Percentiles rank a stretch among this genome's conserved stretches.
Evolutionary conservation across 2,113 vertebrate genomes (phyloP).

Genomic region (Urocolius indicus): DNA sequence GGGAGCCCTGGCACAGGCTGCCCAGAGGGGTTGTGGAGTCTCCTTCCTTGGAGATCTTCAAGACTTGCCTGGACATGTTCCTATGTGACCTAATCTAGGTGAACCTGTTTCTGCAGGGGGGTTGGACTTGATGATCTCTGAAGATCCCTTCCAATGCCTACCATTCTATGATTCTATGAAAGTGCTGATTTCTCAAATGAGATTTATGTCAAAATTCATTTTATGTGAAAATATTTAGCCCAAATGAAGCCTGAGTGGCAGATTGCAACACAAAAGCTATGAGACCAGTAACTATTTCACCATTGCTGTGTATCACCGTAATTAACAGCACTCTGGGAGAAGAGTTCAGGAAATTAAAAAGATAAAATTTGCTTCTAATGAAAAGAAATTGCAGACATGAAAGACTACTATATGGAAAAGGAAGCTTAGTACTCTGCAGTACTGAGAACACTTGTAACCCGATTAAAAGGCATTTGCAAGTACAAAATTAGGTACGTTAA

Average conservation of each 20-base stretch:
- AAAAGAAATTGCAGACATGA: background rate
- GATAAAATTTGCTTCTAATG: constrained; percentile 33
- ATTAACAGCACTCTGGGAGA: background rate
- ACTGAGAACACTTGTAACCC: background rate
- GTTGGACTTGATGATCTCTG: no score
- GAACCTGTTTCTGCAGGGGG: no score
- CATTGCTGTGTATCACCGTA: background rate
- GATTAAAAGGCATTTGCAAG: constrained; percentile 26
- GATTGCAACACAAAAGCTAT: background rate
- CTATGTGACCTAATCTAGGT: no score
- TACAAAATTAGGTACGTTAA: background rate
- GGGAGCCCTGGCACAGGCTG: no score
- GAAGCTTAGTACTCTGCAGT: background rate
- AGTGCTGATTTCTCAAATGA: background rate
- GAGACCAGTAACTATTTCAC: constrained; percentile 10
- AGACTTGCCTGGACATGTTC: no score
- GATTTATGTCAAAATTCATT: background rate
- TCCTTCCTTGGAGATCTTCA: no score
- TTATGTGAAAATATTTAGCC: background rate
- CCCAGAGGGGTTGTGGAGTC: no score
- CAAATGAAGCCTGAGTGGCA: background rate
- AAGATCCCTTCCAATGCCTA: no score
- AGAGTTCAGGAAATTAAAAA: constrained; percentile 19
- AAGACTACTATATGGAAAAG: constrained; percentile 3
- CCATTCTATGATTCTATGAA: no score